A percentile compares a stretch with the other conserved stretches of the same genome.
Evolutionary conservation across 2,888 invertebrate genomes (phyloP).

Genomic region (Dioctria rufipes): DNA sequence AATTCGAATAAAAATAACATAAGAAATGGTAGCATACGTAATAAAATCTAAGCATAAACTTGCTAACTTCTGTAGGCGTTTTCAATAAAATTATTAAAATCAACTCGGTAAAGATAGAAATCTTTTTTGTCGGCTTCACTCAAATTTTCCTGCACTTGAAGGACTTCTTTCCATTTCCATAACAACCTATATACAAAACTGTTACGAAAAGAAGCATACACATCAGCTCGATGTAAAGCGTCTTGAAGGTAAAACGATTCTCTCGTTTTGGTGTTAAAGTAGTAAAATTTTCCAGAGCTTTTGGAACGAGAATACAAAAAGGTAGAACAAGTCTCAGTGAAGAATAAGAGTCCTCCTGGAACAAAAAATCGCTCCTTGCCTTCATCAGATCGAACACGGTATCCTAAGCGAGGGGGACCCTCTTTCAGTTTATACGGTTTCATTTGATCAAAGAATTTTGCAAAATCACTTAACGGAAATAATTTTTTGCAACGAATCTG

Average conservation of each 20-base stretch:
- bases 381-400: conserved; percentile 63
- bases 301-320: conserved; percentile 65
- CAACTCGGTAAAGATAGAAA: conserved; percentile 7
- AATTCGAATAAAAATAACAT: no score
- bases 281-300: conserved; percentile 65
- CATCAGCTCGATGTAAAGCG: conserved; percentile 60
- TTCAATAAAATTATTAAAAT: conserved; percentile 27
- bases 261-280: conserved; percentile 62
- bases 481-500: conserved; percentile 67
- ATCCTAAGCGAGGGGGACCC: conserved; percentile 65
- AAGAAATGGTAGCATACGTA: no score
- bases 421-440: conserved; percentile 68
- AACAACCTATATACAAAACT: conserved; percentile 65
- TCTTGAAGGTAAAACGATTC: conserved; percentile 61
- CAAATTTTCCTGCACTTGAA: conserved; percentile 67
- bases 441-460: conserved; percentile 67
- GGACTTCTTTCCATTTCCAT: conserved; percentile 69
- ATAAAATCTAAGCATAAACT: conserved; percentile 62
- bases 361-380: conserved; percentile 67
- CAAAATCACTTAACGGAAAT: conserved; percentile 65
- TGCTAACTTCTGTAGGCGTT: conserved; percentile 68
- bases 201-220: conserved; percentile 68
- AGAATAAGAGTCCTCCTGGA: conserved; percentile 69
- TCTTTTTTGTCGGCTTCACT: conserved; percentile 29
- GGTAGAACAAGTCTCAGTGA: conserved; percentile 66